These are phyloP conservation scores for Panthera leo DNA, from an alignment of 2,113 vertebrate species.

Conservation along the genomic window DNA sequence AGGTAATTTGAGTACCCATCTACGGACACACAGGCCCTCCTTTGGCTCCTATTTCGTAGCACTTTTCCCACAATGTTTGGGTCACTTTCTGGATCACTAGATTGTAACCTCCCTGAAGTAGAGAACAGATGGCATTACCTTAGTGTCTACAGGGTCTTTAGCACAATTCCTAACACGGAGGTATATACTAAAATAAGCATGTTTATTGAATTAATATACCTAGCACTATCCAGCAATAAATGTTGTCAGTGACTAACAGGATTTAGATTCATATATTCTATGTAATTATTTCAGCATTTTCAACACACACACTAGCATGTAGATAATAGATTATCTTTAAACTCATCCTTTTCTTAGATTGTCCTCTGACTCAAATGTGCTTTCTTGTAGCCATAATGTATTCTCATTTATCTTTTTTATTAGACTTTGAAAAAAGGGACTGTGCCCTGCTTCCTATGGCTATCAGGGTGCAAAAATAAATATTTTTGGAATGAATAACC, in stretches of 20 bases:
- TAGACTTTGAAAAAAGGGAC: not conserved
- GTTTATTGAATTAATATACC: not conserved
- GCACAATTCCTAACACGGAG: not conserved
- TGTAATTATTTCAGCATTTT: not conserved
- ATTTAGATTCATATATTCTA: not conserved
- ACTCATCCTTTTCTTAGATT: not conserved
- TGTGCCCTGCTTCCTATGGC: not conserved
- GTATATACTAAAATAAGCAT: not conserved
- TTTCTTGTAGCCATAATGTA: not conserved
- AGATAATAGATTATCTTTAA: not conserved
- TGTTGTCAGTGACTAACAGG: not conserved
- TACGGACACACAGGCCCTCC: not conserved
- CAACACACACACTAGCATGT: not conserved
- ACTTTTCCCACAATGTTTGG: not conserved
- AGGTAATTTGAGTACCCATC: not conserved
- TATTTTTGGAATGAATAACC: conserved; percentile 27
- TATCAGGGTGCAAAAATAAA: not conserved
- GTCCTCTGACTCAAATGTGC: not conserved
- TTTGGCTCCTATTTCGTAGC: not conserved
- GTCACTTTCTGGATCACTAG: not conserved
- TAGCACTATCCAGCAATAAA: not conserved
- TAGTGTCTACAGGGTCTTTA: not conserved
- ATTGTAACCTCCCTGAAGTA: not conserved
- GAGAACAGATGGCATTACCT: not conserved
- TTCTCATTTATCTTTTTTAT: not conserved